Conservation (phyloP, 2,113 vertebrate genomes). For the Pseudorectes ferrugineus region DNA sequence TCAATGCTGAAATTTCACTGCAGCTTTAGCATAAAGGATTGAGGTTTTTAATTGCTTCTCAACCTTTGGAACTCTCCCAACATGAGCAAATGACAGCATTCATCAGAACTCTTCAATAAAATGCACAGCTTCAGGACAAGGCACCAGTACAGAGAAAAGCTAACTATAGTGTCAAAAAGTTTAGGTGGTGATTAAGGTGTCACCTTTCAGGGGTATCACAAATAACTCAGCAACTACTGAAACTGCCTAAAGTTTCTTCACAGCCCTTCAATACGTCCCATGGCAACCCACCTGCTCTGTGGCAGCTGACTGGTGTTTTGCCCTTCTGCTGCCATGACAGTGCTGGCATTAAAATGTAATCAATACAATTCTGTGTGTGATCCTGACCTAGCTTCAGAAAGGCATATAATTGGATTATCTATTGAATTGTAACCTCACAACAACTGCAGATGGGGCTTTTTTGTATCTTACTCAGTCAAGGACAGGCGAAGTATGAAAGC, state of each 20-base stretch:
- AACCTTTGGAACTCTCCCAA: not conserved
- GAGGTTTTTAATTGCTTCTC: not conserved
- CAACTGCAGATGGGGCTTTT: not conserved
- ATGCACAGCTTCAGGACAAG: not conserved
- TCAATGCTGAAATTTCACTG: not conserved
- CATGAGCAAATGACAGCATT: not conserved
- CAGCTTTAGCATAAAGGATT: not conserved
- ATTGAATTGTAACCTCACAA: constrained; percentile 1
- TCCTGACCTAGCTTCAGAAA: not conserved
- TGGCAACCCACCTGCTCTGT: not conserved
- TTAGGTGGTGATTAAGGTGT: not conserved
- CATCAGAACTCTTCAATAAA: not conserved
- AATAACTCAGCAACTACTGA: not conserved
- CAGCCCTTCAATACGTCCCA: rapidly evolving
- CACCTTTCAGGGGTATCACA: not conserved
- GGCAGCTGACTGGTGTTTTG: not conserved
- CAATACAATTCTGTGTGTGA: not conserved
- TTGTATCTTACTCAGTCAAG: not conserved
- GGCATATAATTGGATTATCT: constrained; percentile 27
- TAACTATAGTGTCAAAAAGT: not conserved
- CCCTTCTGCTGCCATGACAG: not conserved
- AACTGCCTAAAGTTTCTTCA: not conserved
- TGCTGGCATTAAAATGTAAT: not conserved
- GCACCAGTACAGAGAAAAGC: not conserved
- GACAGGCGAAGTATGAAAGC: not conserved